Conservation (phyloP, 2,113 vertebrate species). For the Picathartes gymnocephalus region DNA sequence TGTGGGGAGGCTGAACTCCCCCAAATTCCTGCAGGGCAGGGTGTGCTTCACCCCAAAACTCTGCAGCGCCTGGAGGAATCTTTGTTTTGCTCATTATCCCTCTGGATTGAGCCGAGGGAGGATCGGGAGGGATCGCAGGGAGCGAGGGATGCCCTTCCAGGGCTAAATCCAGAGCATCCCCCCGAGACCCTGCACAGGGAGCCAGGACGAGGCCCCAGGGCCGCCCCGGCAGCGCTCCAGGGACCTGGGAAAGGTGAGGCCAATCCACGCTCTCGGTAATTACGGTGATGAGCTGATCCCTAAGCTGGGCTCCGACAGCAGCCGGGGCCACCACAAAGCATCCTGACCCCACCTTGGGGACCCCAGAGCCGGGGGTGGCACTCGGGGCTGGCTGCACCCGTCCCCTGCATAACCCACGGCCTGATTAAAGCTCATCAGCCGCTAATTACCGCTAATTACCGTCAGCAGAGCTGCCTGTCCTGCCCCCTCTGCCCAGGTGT, state of each 20-base stretch:
- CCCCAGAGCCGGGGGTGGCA: rapidly evolving
- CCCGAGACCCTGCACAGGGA: rapidly evolving
- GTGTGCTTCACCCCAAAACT: background rate
- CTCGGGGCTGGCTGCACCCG: background rate
- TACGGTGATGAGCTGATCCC: constrained; percentile 14
- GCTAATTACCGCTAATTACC: rapidly evolving
- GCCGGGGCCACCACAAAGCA: background rate
- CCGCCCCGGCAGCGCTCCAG: background rate
- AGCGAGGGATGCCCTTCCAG: rapidly evolving
- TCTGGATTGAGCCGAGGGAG: rapidly evolving
- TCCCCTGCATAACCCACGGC: rapidly evolving
- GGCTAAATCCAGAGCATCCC: rapidly evolving
- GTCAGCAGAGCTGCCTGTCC: background rate
- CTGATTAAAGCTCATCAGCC: background rate
- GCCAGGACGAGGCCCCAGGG: background rate
- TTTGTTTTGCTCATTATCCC: background rate
- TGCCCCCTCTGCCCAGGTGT: background rate
- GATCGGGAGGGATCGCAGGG: background rate
- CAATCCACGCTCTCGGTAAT: background rate
- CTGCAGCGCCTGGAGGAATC: background rate
- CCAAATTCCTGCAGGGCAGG: background rate
- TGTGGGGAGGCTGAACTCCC: background rate
- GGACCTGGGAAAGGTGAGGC: background rate
- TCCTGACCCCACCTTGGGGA: background rate
- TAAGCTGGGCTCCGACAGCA: background rate